These are phyloP conservation scores for Medauroidea extradentata DNA, from an alignment of 1,140 invertebrate species.

Conservation along the genomic window DNA sequence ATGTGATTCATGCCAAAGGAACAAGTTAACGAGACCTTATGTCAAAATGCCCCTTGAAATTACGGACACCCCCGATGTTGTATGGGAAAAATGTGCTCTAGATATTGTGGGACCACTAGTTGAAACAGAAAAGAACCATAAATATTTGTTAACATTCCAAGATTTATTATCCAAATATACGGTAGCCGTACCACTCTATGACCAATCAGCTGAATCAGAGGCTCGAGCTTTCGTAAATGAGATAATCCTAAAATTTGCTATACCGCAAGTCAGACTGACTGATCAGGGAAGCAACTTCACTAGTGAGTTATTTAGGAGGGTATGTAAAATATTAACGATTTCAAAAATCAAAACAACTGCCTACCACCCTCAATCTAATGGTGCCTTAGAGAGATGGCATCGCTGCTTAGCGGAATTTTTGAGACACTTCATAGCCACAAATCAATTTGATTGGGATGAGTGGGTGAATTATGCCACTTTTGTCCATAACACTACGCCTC, in stretches of 20 bases:
- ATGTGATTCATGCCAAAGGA: slow-evolving; percentile 14
- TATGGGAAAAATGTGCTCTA: slow-evolving; percentile 1
- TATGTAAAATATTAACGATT: slow-evolving; percentile 27
- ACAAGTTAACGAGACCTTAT: neutral
- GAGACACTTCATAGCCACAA: slow-evolving; percentile 23
- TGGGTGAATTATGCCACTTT: neutral
- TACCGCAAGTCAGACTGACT: neutral
- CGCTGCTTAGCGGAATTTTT: slow-evolving; percentile 32
- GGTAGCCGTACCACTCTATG: neutral
- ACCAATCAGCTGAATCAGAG: slow-evolving; percentile 1
- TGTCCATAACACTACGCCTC: neutral
- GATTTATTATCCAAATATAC: slow-evolving; percentile 12
- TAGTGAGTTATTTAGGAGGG: slow-evolving; percentile 20
- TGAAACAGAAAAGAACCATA: neutral
- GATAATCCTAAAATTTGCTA: neutral
- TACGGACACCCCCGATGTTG: neutral
- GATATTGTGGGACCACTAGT: slow-evolving; percentile 12
- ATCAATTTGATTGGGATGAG: neutral
- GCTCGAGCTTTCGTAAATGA: neutral
- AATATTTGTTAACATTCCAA: slow-evolving; percentile 9
- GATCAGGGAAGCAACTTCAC: slow-evolving; percentile 8
- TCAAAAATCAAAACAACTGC: slow-evolving; percentile 31
- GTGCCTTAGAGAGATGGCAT: slow-evolving; percentile 35
- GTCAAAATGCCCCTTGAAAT: slow-evolving; percentile 4
- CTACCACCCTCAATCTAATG: slow-evolving; percentile 37